Conservation (phyloP, 2,888 invertebrate species). For the Dysmachus trigonus region DNA sequence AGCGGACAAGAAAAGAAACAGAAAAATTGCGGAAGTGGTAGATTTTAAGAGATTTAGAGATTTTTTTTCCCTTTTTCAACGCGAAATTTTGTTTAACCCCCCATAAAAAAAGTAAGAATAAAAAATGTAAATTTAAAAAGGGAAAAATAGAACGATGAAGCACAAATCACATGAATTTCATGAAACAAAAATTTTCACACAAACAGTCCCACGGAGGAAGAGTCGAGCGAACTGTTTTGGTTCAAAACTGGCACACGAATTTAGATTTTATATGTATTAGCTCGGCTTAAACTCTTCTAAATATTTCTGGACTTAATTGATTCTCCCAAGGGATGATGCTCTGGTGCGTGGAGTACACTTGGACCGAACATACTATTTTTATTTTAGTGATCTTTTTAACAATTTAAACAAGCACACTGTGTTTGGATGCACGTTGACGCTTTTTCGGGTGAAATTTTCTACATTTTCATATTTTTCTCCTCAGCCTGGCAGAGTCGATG, state of each 20-base stretch:
- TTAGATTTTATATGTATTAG: background rate
- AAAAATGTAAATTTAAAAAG: background rate
- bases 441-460: background rate
- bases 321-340: background rate
- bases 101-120: background rate
- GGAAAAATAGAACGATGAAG: background rate
- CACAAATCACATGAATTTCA: background rate
- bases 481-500: background rate
- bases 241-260: background rate
- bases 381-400: background rate
- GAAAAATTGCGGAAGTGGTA: background rate
- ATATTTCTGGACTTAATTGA: background rate
- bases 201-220: background rate
- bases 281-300: background rate
- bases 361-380: background rate
- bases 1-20: background rate
- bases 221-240: background rate
- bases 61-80: background rate
- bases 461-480: background rate
- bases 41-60: background rate
- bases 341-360: background rate
- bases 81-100: background rate
- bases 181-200: background rate
- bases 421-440: background rate
- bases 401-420: background rate